Percentiles rank a stretch among this genome's conserved stretches.
These are phyloP conservation scores for Spodoptera litura DNA, from an alignment of 1,140 invertebrate species.

Conservation along the genomic window DNA sequence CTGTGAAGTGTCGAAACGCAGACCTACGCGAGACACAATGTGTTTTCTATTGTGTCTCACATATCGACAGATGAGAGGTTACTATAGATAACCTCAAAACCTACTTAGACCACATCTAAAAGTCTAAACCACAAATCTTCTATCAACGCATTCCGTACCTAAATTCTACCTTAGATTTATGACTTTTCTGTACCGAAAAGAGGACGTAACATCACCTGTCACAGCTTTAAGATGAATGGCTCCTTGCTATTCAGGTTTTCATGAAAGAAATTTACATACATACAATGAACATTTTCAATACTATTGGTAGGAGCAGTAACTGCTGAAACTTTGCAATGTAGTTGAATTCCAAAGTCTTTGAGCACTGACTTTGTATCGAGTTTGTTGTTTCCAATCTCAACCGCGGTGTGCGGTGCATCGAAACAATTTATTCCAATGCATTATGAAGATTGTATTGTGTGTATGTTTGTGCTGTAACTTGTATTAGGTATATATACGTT, in stretches of 20 bases:
- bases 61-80: too few species aligned
- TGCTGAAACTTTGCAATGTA: not conserved
- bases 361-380: slow-evolving; percentile 3
- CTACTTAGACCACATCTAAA: too few species aligned
- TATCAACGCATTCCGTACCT: too few species aligned
- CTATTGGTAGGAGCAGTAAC: not conserved
- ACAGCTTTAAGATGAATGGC: slow-evolving; percentile 7
- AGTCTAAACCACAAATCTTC: too few species aligned
- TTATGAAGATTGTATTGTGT: too few species aligned
- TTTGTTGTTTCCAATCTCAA: not conserved
- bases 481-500: too few species aligned
- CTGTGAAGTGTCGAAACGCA: too few species aligned
- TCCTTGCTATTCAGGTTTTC: slow-evolving; percentile 9
- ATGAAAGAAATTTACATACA: slow-evolving; percentile 7
- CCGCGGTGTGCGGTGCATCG: not conserved
- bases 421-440: not conserved
- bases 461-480: too few species aligned
- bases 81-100: too few species aligned
- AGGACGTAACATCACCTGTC: not conserved
- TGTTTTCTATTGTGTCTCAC: too few species aligned
- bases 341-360: slow-evolving; percentile 5
- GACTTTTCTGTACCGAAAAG: not conserved
- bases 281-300: not conserved
- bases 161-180: not conserved
- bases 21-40: too few species aligned